Base-by-base conservation (phyloP, 2,888 invertebrate species). In the Mongoloraphidia duomilia region DNA sequence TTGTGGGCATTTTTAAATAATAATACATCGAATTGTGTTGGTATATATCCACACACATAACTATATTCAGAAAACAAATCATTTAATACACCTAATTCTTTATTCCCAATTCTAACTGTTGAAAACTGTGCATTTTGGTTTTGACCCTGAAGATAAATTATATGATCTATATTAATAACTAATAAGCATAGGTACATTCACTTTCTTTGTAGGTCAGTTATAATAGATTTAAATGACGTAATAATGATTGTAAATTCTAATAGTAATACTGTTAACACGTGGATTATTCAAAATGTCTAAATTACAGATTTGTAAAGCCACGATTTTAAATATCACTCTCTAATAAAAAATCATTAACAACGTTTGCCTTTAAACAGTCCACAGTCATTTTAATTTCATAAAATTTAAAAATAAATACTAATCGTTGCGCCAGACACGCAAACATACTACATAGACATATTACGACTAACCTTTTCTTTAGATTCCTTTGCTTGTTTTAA, bases 401-500 rank as follows among this genome's bases (percentile, higher is more conserved):
- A 38, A 38, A 13, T 12, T n/a, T 38, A 11, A 26, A 39, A 13
- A 44, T 33, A 33, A 11, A 44, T 13, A 42, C 14, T 12, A 42
- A 42, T n/a, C 10, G 11, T 26, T 42, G 34, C 11, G 17, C 11
- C 42, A 26, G 12, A 42, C 11, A 17, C 17, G 26, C 26, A 26
- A 26, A 26, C 26, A 26, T 26, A 26, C 6, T 26, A 26, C 6
- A 3, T 26, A 6, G 9, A 9, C n/a, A n/a, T n/a, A n/a, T n/a
- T n/a, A n/a, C n/a, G 43, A 44, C 40, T 46, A 65, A 88, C 89
- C 84, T 82, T 80, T 57, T 81, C 81, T 64, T 76, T 79, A 46
- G 80, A 76, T 66, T 84, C 86, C 68, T 88, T 87, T 34, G 81
- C 79, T 55, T 82, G 74, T 71, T 91, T 91, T 53, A 90, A 70